phyloP scores from a whole-genome alignment of 2,888 invertebrate genomes.

The Oxystoma pomonae region DNA sequence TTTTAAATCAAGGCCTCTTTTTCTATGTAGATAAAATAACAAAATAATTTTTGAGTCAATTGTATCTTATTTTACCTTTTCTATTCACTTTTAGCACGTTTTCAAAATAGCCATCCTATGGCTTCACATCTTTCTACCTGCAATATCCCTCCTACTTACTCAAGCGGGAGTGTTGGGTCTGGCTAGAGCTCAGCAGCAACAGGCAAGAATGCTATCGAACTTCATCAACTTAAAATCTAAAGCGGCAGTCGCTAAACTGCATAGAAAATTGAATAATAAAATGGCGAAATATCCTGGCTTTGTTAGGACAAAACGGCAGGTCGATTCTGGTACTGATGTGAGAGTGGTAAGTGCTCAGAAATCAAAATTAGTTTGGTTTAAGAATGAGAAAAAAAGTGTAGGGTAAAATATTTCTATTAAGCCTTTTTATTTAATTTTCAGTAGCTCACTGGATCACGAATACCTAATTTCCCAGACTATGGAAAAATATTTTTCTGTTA shows the following conservation, averaged over 20 bases:
- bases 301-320: not conserved
- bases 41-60: no score
- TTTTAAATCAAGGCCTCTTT: no score
- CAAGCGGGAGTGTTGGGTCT: slow-evolving; percentile 7
- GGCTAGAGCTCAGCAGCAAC: slow-evolving; percentile 19
- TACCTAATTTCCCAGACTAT: no score
- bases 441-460: no score
- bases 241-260: slow-evolving; percentile 3
- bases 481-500: no score
- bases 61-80: no score
- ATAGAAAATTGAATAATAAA: not conserved
- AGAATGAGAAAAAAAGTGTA: no score
- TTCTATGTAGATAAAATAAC: no score
- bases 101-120: slow-evolving; percentile 15
- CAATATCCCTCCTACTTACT: slow-evolving; percentile 17
- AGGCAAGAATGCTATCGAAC: slow-evolving; percentile 14
- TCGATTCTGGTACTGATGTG: not conserved
- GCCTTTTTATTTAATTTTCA: not conserved
- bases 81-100: slow-evolving; percentile 13
- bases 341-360: not conserved
- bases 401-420: not conserved
- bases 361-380: no score
- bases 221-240: slow-evolving; percentile 8
- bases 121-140: slow-evolving; percentile 16
- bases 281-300: not conserved